Evolutionary conservation across 1,140 invertebrate genomes (phyloP).

Genomic region (Orussus abietinus): DNA sequence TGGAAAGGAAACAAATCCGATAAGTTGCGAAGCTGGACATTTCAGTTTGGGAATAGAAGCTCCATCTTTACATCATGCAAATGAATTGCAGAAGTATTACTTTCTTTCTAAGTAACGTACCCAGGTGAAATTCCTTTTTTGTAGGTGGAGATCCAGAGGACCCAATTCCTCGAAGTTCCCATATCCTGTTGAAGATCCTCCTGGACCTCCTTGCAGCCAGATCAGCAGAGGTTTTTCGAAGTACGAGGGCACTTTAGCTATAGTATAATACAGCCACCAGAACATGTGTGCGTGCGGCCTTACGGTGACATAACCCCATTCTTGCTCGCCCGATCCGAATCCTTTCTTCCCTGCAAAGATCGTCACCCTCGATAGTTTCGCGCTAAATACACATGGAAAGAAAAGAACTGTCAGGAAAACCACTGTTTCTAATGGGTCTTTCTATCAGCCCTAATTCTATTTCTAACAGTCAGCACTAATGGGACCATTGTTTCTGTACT

Average conservation of each 20-base stretch:
- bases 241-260: conserved; percentile 53
- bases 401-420: too few species aligned
- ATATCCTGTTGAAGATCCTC: conserved; percentile 70
- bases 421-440: too few species aligned
- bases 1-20: too few species aligned
- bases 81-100: too few species aligned
- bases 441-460: too few species aligned
- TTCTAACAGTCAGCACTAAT: too few species aligned
- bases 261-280: conserved; percentile 78
- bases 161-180: conserved; percentile 79
- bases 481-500: too few species aligned
- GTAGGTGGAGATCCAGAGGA: conserved; percentile 63
- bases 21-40: too few species aligned
- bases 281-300: conserved; percentile 73
- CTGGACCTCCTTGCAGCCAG: conserved; percentile 77
- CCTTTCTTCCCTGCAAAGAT: conserved; percentile 44
- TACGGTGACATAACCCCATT: conserved; percentile 67
- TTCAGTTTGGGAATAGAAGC: too few species aligned
- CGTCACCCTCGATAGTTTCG: too few species aligned
- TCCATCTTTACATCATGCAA: too few species aligned
- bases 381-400: too few species aligned
- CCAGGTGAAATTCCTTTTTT: conserved; percentile 70
- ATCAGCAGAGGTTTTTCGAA: conserved; percentile 67
- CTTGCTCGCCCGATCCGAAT: conserved; percentile 60
- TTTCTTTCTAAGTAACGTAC: conserved; percentile 53